These are phyloP conservation scores for Onychomys arenicola DNA, from an alignment of 2,797 vertebrate genomes.

Conservation along the genomic window DNA sequence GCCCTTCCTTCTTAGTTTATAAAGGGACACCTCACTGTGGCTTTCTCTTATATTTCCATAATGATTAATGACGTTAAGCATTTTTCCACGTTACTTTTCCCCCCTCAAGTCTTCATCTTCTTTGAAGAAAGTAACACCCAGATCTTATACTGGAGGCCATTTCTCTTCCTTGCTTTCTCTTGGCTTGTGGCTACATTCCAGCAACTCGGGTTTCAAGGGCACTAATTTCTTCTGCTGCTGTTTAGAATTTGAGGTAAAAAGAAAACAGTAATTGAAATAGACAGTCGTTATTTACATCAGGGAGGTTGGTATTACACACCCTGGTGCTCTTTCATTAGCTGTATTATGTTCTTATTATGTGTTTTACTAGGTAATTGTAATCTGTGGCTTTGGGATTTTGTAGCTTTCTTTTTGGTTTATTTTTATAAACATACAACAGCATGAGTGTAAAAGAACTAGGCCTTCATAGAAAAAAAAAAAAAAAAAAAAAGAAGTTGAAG, in stretches of 20 bases:
- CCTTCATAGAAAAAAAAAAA: background rate
- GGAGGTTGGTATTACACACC: constrained; percentile 57
- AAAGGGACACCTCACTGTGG: background rate
- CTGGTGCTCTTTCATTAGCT: constrained; percentile 64
- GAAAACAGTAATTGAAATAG: constrained; percentile 66
- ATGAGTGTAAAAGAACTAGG: constrained; percentile 4
- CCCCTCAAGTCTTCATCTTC: background rate
- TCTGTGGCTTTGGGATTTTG: constrained; percentile 77
- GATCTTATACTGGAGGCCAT: background rate
- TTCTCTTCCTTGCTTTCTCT: background rate
- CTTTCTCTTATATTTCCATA: background rate
- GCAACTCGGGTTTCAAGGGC: background rate
- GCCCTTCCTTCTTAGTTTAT: background rate
- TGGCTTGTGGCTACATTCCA: background rate
- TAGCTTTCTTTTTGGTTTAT: constrained; percentile 70
- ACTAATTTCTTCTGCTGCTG: constrained; percentile 57
- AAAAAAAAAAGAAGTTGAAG: constrained; percentile 51
- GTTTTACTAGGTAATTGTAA: constrained; percentile 46
- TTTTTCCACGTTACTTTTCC: background rate
- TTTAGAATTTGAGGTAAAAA: constrained; percentile 66
- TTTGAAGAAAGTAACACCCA: background rate
- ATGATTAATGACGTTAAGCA: background rate
- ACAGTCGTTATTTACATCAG: constrained; percentile 61
- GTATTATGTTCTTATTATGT: constrained; percentile 70
- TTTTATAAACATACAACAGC: constrained; percentile 67